A percentile compares a stretch with the other conserved stretches of the same genome.
Conservation (phyloP, 2,797 vertebrate species). For the Onychomys leucogaster region DNA sequence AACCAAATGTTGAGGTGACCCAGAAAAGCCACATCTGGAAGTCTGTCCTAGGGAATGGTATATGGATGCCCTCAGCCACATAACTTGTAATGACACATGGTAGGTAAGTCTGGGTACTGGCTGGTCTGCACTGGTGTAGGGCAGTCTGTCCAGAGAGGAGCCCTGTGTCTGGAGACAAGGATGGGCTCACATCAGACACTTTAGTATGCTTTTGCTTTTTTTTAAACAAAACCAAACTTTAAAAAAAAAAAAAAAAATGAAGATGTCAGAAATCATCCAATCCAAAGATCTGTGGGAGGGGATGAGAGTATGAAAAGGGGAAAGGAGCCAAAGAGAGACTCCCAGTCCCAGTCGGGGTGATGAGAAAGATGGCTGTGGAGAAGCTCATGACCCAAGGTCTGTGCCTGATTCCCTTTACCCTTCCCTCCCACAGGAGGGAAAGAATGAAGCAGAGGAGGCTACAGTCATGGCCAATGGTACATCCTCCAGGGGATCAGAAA, state of each 20-base stretch:
- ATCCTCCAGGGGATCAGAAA: conserved; percentile 87
- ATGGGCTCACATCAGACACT: no score
- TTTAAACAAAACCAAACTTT: neutral
- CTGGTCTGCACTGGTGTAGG: neutral
- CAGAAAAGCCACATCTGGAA: neutral
- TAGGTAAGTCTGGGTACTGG: fast-evolving
- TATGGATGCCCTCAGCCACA: neutral
- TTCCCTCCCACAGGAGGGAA: conserved; percentile 88
- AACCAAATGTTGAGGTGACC: neutral
- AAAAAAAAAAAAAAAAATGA: neutral
- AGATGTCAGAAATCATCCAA: conserved; percentile 61
- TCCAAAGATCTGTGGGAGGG: neutral
- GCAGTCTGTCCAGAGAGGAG: neutral
- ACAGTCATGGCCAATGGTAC: conserved; percentile 88
- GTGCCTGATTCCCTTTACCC: conserved; percentile 85
- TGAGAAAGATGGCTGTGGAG: neutral
- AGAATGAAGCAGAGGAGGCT: conserved; percentile 89
- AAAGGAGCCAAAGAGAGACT: neutral
- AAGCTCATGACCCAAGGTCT: conserved; percentile 35
- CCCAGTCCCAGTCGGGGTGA: neutral
- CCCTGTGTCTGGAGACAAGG: neutral
- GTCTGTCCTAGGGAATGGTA: neutral
- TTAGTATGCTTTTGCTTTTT: neutral
- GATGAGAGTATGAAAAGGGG: neutral
- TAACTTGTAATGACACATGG: neutral